phyloP scores from a whole-genome alignment of 2,797 vertebrate species.

The Ctenochaetus hawaiiensis region DNA sequence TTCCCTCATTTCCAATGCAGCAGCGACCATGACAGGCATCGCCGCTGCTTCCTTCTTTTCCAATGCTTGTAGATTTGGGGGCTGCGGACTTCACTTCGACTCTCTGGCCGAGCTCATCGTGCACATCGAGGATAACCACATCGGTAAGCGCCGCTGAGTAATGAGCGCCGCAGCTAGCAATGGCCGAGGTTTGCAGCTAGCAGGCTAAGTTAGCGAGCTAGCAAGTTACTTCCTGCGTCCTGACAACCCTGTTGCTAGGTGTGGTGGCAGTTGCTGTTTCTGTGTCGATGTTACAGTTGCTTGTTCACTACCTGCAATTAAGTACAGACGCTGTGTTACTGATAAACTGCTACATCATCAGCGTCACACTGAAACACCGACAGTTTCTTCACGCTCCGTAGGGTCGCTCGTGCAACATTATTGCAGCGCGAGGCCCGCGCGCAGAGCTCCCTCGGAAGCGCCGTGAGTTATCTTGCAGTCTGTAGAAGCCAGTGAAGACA shows the following conservation, averaged over 20 bases:
- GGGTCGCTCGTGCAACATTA: conserved; percentile 35
- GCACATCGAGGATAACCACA: conserved; percentile 98
- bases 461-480: conserved; percentile 19
- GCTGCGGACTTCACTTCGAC: conserved; percentile 95
- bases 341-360: no score
- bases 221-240: conserved; percentile 91
- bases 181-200: conserved; percentile 70
- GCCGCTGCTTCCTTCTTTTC: conserved; percentile 99
- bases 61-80: conserved; percentile 95
- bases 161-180: conserved; percentile 66
- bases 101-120: conserved; percentile 95
- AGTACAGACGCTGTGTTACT: background rate
- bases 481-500: background rate
- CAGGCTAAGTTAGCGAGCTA: conserved; percentile 81
- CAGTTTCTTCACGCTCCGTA: conserved; percentile 3
- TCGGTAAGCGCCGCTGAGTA: conserved; percentile 86
- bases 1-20: conserved; percentile 87
- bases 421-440: conserved; percentile 49
- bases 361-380: background rate
- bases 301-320: background rate
- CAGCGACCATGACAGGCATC: conserved; percentile 95
- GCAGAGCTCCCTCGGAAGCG: conserved; percentile 16
- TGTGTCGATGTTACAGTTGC: background rate
- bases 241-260: conserved; percentile 91
- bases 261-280: conserved; percentile 73